A percentile compares a stretch with the other conserved stretches of the same genome.
Evolutionary conservation across 2,113 vertebrate genomes (phyloP).

Genomic region (Recurvirostra avosetta): DNA sequence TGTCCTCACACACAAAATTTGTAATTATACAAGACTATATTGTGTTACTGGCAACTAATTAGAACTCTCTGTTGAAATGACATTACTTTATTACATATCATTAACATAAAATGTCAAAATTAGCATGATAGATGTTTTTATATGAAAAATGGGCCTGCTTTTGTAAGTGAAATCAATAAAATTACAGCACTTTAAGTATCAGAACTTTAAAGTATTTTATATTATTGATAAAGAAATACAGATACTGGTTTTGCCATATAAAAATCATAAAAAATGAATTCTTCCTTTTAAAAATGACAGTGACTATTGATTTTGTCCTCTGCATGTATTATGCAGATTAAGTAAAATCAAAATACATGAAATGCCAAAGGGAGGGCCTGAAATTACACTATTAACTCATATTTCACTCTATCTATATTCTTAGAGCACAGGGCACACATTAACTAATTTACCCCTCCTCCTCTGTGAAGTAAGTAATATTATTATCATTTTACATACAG

Average conservation of each 20-base stretch:
- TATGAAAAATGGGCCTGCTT: not conserved
- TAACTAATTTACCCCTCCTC: not conserved
- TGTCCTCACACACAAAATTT: not conserved
- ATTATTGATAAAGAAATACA: not conserved
- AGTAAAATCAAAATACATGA: not conserved
- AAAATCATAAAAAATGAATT: not conserved
- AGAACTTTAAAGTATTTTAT: not conserved
- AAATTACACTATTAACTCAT: not conserved
- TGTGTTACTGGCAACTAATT: constrained; percentile 29
- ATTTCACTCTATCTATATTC: not conserved
- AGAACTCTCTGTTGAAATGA: constrained; percentile 6
- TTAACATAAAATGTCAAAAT: constrained; percentile 19
- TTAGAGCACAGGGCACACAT: not conserved
- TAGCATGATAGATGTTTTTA: not conserved
- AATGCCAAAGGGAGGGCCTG: not conserved
- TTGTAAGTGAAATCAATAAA: not conserved
- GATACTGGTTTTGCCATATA: not conserved
- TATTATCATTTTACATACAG: not conserved
- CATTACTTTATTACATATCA: not conserved
- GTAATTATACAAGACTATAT: not conserved
- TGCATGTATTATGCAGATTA: not conserved
- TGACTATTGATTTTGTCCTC: not conserved
- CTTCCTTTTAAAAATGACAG: not conserved
- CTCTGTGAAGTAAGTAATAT: not conserved
- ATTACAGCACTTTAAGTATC: not conserved